Evolutionary conservation across 2,888 invertebrate species (phyloP), one percentile per base, ranked within the genome.

Genomic region (Tryphoninae sp.): DNA sequence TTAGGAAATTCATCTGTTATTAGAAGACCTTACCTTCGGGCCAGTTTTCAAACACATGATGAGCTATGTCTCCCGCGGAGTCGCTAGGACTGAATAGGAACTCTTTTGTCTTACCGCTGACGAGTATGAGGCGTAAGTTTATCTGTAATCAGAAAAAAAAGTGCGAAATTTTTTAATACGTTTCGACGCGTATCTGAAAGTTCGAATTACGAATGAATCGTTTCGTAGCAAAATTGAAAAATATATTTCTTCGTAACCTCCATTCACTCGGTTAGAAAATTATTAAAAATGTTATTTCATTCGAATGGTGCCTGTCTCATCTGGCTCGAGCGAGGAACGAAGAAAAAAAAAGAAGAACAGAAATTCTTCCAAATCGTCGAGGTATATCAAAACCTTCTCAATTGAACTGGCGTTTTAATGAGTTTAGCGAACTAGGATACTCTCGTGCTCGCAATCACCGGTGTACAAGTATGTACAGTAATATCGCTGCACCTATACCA

Each of bases 1-100:
- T 33, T 59, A 16, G 67, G 3, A 53, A 13, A 11, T 45, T 7
- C 13, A 13, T 26, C 67, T 22, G 19, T 33, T 16, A 65, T 45
- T 45, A 9, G 13, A 19, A 74, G 58, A 26, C 83, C 91, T 93
- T 94, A 99, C 99, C 99, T 95, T 97, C 96, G 84, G 99, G 99
- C 99, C 99, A 99, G 93, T 98, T 98, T 93, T 98, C 98, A 94
- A 98, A 99, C 91, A 99, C 99, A 94, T 97, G 96, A 94, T 99
- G 97, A 89, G 99, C 98, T 93, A 99, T 99, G 93, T 99, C 99
- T 89, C 98, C 98, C 89, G 99, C 99, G 86, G 99, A 98, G 93
- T 98, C 98, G 90, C 96, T 96, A 84, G 98, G 98, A 92, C 96
- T 96, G 94, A 99, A 99, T 92, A 98, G 95, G 94, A 98, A 99